Evolutionary conservation across 2,113 vertebrate genomes (phyloP), one percentile per base, ranked within the genome.

Genomic region (Rhynchopsitta pachyrhyncha): DNA sequence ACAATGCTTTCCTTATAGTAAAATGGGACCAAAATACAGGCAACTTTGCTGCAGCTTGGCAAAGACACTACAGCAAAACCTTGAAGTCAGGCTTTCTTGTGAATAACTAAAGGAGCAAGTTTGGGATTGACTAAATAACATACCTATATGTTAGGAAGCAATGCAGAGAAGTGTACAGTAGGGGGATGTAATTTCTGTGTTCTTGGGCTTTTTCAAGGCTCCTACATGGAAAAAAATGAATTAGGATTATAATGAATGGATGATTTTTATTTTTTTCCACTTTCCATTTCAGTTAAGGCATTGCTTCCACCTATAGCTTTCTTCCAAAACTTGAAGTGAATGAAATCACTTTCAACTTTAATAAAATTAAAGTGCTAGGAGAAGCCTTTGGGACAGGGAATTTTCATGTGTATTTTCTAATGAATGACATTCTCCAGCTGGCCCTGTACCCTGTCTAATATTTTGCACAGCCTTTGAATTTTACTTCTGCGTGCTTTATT

Each of bases 261-360:
- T 57, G 25, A 87, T 92, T 81, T 82, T 44, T 75, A 24, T 81
- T 24, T 16, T 46, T 82, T 94, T 63, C 67, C 59, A 88, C 71
- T 83, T 59, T 59, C 33, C 15, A 24, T 35, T 59, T 59, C 57
- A 59, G 22, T 59, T 88, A 94, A 95, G 92, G 64, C 92, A 86
- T 50, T 92, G 42, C 64, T 94, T 93, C 90, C 82, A 86, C 82
- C 92, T 90, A 55, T 73, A 95, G 29, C 68, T 94, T 86, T 94
- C 59, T 88, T 94, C 78, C 79, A 85, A 95, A 95, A 88, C 33
- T 86, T 86, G 50, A 82, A 69, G 77, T 86, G 88, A 95, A 96
- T 85, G 57, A 92, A 92, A 90, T 85, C 4, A 24, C 68, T 90
- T 88, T 93, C 70, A 88, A 80, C 49, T 80, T 82, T 33, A 82